phyloP scores from a whole-genome alignment of 2,888 invertebrate species.

The Abrostola tripartita region DNA sequence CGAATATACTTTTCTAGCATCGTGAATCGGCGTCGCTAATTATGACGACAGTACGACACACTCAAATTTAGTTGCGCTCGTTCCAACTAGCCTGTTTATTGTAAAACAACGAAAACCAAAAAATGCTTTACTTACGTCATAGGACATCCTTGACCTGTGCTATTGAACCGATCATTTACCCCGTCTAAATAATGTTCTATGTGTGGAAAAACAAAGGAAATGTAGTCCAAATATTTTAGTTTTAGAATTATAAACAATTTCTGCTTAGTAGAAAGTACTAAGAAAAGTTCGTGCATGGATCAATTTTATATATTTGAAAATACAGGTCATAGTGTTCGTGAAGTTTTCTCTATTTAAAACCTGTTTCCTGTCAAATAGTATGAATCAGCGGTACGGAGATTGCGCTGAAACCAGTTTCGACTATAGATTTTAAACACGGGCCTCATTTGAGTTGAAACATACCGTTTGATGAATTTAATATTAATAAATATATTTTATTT shows the following conservation, averaged over 20 bases:
- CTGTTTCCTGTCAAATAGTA: constrained; percentile 62
- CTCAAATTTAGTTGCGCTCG: neutral
- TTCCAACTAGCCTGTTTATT: constrained; percentile 14
- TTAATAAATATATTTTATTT: constrained; percentile 9
- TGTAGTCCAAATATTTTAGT: neutral
- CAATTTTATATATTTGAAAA: constrained; percentile 32
- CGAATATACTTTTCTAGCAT: constrained; percentile 5
- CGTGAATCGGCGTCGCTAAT: constrained; percentile 14
- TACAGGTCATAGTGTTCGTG: constrained; percentile 37
- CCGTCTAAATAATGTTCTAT: constrained; percentile 3
- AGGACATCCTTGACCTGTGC: constrained; percentile 25
- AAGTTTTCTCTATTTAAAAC: constrained; percentile 59
- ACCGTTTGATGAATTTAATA: constrained; percentile 35
- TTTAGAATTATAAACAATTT: constrained; percentile 3
- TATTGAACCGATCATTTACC: constrained; percentile 25
- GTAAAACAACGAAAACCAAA: constrained; percentile 7
- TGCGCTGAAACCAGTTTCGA: constrained; percentile 72
- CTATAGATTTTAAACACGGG: constrained; percentile 63
- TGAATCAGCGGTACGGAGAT: constrained; percentile 58
- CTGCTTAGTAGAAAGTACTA: constrained; percentile 26
- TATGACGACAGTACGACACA: neutral
- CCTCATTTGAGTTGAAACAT: constrained; percentile 60
- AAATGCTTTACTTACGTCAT: constrained; percentile 7
- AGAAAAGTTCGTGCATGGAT: constrained; percentile 14
- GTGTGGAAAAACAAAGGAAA: constrained; percentile 13